These are phyloP conservation scores for Pyrgilauda ruficollis DNA, from an alignment of 2,113 vertebrate genomes.

Conservation along the genomic window DNA sequence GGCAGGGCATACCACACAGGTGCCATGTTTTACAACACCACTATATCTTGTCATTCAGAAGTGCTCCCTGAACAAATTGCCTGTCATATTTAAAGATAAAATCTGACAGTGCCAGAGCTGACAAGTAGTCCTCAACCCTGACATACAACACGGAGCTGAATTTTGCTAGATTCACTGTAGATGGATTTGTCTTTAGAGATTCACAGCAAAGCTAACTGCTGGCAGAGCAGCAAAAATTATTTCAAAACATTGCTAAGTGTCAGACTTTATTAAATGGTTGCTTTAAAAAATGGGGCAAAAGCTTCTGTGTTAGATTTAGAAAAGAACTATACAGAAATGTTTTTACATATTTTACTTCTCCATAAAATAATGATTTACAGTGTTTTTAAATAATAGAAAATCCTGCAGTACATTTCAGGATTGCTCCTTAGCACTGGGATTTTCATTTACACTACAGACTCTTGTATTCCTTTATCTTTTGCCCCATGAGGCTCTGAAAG, in stretches of 20 bases:
- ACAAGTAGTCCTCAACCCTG: conserved; percentile 51
- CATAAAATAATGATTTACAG: neutral
- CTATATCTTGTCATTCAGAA: conserved; percentile 69
- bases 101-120: conserved; percentile 56
- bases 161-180: conserved; percentile 44
- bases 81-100: conserved; percentile 67
- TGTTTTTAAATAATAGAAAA: conserved; percentile 36
- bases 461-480: neutral
- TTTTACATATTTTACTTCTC: conserved; percentile 5
- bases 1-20: conserved; percentile 57
- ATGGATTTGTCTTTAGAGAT: conserved; percentile 59
- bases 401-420: neutral
- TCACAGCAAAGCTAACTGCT: conserved; percentile 16
- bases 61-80: conserved; percentile 63
- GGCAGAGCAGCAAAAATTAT: conserved; percentile 49
- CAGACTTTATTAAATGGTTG: conserved; percentile 51
- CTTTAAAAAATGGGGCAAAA: neutral
- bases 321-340: neutral
- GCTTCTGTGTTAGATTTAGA: neutral
- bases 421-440: neutral
- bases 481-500: neutral
- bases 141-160: conserved; percentile 33
- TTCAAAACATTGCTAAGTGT: conserved; percentile 47
- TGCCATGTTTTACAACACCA: conserved; percentile 73
- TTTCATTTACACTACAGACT: conserved; percentile 1